These are phyloP conservation scores for Tachina fera DNA, from an alignment of 2,888 invertebrate species.

Conservation along the genomic window DNA sequence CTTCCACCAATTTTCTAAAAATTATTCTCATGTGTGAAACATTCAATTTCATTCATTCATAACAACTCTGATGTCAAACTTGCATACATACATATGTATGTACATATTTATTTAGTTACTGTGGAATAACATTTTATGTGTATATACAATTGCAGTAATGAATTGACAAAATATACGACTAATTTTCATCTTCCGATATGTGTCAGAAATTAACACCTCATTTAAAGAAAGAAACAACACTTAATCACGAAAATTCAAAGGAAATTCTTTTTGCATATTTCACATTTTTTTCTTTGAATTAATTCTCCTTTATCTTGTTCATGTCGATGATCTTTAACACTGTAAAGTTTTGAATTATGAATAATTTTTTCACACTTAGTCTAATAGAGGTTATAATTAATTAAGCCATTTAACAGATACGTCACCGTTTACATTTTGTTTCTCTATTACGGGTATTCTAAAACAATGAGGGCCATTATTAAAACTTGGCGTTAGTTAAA, in stretches of 20 bases:
- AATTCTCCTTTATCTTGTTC: neutral
- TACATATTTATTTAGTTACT: neutral
- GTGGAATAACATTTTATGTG: constrained; percentile 9
- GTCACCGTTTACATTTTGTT: neutral
- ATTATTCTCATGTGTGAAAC: too few species aligned
- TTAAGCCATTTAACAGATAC: constrained; percentile 8
- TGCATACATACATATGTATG: too few species aligned
- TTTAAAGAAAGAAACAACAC: neutral
- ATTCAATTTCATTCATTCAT: too few species aligned
- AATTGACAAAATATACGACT: neutral
- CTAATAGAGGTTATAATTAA: neutral
- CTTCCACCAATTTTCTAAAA: too few species aligned
- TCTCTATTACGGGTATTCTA: too few species aligned
- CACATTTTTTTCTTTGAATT: neutral
- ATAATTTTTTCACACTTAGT: constrained; percentile 32
- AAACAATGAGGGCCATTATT: too few species aligned
- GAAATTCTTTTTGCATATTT: neutral
- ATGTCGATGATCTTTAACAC: neutral
- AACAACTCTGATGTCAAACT: too few species aligned
- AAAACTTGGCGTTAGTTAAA: too few species aligned
- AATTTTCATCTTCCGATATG: neutral
- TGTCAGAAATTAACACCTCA: constrained; percentile 33
- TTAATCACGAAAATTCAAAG: constrained; percentile 5
- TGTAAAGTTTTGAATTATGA: constrained; percentile 1
- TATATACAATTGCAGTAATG: neutral